Evolutionary conservation across 37 sponge, comb jelly and placozoan species (phyloP), one percentile per base, ranked within the genome.

Genomic region (Lycopodina hypogea): DNA sequence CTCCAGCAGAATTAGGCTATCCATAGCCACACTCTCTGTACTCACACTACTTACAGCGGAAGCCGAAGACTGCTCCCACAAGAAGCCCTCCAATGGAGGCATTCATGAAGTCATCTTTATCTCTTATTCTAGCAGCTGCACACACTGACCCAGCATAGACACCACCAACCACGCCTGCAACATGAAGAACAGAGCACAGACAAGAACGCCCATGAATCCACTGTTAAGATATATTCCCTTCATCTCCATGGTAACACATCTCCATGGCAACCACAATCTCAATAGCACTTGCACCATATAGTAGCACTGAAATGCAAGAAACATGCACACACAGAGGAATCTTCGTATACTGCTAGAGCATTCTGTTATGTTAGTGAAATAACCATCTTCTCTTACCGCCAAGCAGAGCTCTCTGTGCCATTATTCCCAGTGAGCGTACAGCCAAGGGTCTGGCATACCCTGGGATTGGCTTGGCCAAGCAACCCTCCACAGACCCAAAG

Each of bases 71-170:
- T n/a, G 80, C 69, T 12, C 83, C 91, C 50, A 70, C 83, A 1
- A 78, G 11, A 14, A 38, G 34, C 26, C 91, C 91, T 23, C 91
- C 86, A 22, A 82, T 66, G 2, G 72, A 77, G 53, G 91, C 91
- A 68, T 90, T 90, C 35, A 77, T 26, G 53, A 71, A 68, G 79
- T 90, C 91, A 74, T 90, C 91, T 50, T 86, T 90, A 41, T 85
- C 72, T 17, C 91, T 76, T 2, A 86, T 9, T 6, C 80, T 21
- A 33, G 87, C 87, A 22, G 83, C 67, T 6, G 74, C 7, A 55
- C 91, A 90, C 17, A 75, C 78, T 18, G 72, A 69, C 21, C 50
- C 59, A 0, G 80, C 91, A 90, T 83, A 88, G 3, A 64, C 38
- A 42, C 71, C 83, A 34, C 88, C 83, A 22, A 60, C 78, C 38